Base-by-base conservation (phyloP, 2,888 invertebrate species). In the Zygaena filipendulae region DNA sequence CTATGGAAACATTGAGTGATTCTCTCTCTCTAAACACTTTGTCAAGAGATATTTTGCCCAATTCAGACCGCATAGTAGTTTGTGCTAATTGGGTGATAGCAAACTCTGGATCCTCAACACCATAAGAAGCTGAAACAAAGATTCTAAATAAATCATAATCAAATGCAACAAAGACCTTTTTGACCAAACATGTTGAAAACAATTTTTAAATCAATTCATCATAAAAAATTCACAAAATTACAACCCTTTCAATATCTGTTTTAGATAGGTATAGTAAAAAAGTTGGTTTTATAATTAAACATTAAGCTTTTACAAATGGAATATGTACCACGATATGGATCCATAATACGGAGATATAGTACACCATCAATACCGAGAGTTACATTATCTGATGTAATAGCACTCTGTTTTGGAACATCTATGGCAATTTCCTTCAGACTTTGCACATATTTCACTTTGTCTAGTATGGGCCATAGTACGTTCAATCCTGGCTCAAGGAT, bases 81-180 rank as follows among this genome's bases (percentile, higher is more conserved):
- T 99, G 99, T 2, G 99, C 99, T 23, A 99, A 75, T 69, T 99
- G 98, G 1, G 97, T 97, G 35, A 99, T 95, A 1, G 99, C 99
- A 82, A 97, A 99, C 70, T 99, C 98, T 1, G 98, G 96, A 77
- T 99, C 98, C 72, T 98, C 97, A 6, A 99, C 98, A 11, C 98
- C 98, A 70, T 99, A 99, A 40, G 97, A 96, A 25, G 91, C 88
- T 84, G 39, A 20, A 63, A 59, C 32, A 11, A 24, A 26, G 23
- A 32, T 32, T 31, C n/a, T 22, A 18, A 2, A 11, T 24, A 3
- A 11, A 23, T 9, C 8, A n/a, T 2, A 3, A 7, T 11, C 11
- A 23, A 23, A 23, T 2, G 3, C 23, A 7, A 23, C 2, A 13
- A 13, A 1, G n/a, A n/a, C n/a, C n/a, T n/a, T n/a, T n/a, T n/a